Evolutionary conservation across 2,113 vertebrate species (phyloP).

Genomic region (Puffinus mauretanicus): DNA sequence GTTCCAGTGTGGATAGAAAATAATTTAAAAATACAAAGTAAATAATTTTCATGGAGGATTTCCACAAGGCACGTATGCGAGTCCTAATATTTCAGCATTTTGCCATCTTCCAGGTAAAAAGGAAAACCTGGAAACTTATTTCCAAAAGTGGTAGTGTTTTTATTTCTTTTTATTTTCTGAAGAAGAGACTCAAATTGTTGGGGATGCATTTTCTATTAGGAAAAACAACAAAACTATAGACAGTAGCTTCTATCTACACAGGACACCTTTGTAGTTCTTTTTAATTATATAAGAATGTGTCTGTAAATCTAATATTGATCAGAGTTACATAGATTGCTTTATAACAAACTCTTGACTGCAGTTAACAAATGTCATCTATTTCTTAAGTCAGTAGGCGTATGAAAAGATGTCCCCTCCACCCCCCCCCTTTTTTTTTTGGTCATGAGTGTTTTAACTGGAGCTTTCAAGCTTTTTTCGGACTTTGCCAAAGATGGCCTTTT

Average conservation of each 20-base stretch:
- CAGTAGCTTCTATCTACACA: not conserved
- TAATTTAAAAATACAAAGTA: not conserved
- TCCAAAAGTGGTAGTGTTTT: not conserved
- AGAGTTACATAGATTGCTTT: not conserved
- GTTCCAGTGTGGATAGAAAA: not conserved
- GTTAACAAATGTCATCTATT: not conserved
- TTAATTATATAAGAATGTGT: not conserved
- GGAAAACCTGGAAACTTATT: not conserved
- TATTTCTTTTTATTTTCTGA: not conserved
- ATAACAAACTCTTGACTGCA: not conserved
- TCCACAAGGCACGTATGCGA: rapidly evolving
- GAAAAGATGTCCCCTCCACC: not conserved
- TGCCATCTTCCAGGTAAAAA: not conserved
- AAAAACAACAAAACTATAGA: not conserved
- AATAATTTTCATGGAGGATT: not conserved
- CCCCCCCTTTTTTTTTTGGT: not conserved
- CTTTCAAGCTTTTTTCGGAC: not conserved
- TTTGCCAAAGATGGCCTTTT: not conserved
- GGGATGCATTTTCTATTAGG: not conserved
- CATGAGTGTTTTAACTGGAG: not conserved
- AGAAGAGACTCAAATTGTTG: not conserved
- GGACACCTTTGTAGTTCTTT: not conserved
- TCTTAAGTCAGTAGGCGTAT: not conserved
- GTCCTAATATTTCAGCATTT: not conserved
- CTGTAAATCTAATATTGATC: not conserved